These are phyloP conservation scores for Chironomus tentans DNA, from an alignment of 2,888 invertebrate genomes.

Conservation along the genomic window DNA sequence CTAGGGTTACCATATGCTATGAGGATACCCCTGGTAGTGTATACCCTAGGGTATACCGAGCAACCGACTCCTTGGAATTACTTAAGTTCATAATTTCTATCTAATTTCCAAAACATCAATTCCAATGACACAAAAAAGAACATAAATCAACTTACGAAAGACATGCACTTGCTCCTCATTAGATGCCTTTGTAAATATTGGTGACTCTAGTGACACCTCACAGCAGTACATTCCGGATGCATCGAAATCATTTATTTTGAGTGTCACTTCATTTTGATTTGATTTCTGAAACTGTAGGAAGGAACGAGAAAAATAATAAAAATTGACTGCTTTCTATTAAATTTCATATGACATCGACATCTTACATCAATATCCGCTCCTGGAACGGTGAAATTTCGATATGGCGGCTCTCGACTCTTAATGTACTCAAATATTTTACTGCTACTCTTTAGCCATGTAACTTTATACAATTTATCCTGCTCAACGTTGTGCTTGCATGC, in stretches of 20 bases:
- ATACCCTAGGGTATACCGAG: too few species aligned
- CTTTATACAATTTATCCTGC: conserved; percentile 65
- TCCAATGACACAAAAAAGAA: too few species aligned
- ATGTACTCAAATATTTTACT: conserved; percentile 74
- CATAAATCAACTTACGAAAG: conserved; percentile 65
- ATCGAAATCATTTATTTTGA: conserved; percentile 65
- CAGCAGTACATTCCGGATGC: conserved; percentile 73
- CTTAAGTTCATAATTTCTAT: too few species aligned
- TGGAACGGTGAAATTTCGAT: conserved; percentile 53
- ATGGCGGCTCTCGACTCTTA: conserved; percentile 66
- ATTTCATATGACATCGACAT: background rate
- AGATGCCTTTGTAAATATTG: conserved; percentile 73
- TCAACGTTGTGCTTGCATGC: conserved; percentile 68
- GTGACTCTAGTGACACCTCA: conserved; percentile 71
- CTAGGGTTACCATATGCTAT: too few species aligned
- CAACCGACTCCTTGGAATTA: too few species aligned
- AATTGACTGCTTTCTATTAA: background rate
- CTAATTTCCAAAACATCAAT: too few species aligned
- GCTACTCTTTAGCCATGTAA: conserved; percentile 42
- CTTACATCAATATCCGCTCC: conserved; percentile 71
- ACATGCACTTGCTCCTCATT: conserved; percentile 67
- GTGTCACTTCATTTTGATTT: conserved; percentile 50
- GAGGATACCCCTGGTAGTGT: too few species aligned
- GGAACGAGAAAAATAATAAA: too few species aligned
- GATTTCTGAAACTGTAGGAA: conserved; percentile 43